Base-by-base conservation (phyloP, 2,797 vertebrate genomes). In the Ceryle rudis region DNA sequence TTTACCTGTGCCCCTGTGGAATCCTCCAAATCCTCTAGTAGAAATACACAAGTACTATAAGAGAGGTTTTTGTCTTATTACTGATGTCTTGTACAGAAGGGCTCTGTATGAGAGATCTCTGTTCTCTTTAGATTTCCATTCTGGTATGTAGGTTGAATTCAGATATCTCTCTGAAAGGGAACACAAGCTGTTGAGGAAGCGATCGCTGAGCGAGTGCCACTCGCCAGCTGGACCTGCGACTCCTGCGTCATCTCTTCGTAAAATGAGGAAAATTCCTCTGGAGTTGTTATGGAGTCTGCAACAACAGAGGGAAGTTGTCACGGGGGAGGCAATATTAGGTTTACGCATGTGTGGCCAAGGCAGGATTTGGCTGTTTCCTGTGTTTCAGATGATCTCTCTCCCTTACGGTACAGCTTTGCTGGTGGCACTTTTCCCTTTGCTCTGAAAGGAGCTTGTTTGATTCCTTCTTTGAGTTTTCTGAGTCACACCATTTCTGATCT, bases 381-480 rank as follows among this genome's bases (percentile, higher is more conserved):
- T 86, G 10, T 81, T 93, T 86, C 61, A 81, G 25, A 41, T 72
- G 21, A 35, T 65, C 42, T 80, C 54, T 90, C 89, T 81, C 37
- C 31, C 31, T 77, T 73, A 52, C 81, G 25, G 33, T 71, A 65
- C 58, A 93, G 35, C 55, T 90, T 90, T 79, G 37, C 64, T 88
- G 35, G n/a, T 49, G 23, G 6, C 19, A 89, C 10, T 33, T 92
- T 65, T 75, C 60, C 25, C 26, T 90, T 62, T 92, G 39, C 57
- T 81, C 51, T 58, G 31, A 82, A 77, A 74, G 65, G 88, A 62
- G 65, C 62, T 95, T 1, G 0, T 77, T 58, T 89, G n/a, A 92
- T 89, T 96, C 91, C 69, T 90, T 78, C 33, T 37, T 52, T 84
- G 46, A 69, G 55, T 71, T 91, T 92, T 64, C 61, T 86, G 58